Percentiles rank a stretch among this genome's conserved stretches.
These are phyloP conservation scores for human DNA, from an alignment of 2,113 vertebrate species.

Conservation along the genomic window DNA sequence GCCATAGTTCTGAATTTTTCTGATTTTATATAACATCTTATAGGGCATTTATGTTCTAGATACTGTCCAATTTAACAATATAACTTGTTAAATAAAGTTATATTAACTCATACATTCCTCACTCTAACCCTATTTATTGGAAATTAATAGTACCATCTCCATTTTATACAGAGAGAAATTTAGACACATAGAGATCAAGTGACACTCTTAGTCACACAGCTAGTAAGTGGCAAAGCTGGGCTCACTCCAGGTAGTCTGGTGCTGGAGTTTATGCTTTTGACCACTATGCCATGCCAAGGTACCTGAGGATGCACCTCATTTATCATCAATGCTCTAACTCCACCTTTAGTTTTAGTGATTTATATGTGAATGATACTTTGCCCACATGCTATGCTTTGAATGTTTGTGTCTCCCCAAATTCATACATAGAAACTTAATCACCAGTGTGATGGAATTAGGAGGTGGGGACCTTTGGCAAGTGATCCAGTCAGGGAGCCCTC, in stretches of 20 bases:
- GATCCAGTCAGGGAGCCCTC: background rate
- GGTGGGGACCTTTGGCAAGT: background rate
- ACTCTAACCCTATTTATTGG: background rate
- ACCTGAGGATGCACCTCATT: background rate
- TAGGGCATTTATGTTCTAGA: background rate
- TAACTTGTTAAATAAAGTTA: background rate
- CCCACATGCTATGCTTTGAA: background rate
- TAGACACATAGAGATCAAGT: background rate
- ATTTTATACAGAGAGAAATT: background rate
- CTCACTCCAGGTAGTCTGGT: background rate
- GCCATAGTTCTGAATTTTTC: background rate
- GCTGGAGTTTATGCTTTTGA: background rate
- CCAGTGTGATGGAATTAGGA: background rate
- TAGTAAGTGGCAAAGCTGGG: background rate
- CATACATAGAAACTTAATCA: background rate
- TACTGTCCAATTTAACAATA: background rate
- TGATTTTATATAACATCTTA: background rate
- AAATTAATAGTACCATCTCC: background rate
- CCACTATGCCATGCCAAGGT: background rate
- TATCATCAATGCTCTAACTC: too few relatives aligned
- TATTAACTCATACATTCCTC: background rate
- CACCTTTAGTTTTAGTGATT: background rate
- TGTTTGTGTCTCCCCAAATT: background rate
- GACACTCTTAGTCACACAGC: background rate
- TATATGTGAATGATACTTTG: rapidly evolving